Percentiles rank a stretch among this genome's conserved stretches.
Conservation (phyloP, 2,888 invertebrate genomes). For the Drosophila sordidapex region DNA sequence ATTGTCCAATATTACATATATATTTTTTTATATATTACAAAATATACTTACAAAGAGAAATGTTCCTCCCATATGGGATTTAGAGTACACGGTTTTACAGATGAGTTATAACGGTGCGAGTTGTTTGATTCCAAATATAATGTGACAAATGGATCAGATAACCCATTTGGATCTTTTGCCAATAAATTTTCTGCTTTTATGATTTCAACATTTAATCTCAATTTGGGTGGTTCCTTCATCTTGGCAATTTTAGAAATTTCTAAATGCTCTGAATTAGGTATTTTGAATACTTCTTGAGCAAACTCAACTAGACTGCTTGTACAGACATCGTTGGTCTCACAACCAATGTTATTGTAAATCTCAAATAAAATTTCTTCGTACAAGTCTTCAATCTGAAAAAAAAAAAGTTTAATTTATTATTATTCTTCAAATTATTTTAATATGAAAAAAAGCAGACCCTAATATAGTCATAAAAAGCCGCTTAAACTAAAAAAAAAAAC, state of each 20-base stretch:
- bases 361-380: constrained; percentile 93
- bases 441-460: not conserved
- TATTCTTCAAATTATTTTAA: not conserved
- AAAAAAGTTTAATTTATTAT: not conserved
- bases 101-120: constrained; percentile 93
- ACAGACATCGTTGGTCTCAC: constrained; percentile 89
- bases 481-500: not conserved
- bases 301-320: constrained; percentile 90
- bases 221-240: constrained; percentile 92
- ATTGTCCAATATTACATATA: not conserved
- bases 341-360: constrained; percentile 93
- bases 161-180: constrained; percentile 95
- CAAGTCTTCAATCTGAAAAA: constrained; percentile 89
- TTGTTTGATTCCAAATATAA: constrained; percentile 92
- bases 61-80: constrained; percentile 98
- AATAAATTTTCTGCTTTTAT: constrained; percentile 94
- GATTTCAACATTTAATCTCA: constrained; percentile 93
- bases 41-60: constrained; percentile 89
- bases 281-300: constrained; percentile 91
- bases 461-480: not conserved
- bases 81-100: constrained; percentile 95
- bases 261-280: constrained; percentile 91
- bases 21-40: too few species aligned
- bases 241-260: constrained; percentile 89
- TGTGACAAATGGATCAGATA: constrained; percentile 99